Percentiles rank a stretch among this genome's conserved stretches.
Evolutionary conservation across 2,888 invertebrate genomes (phyloP).

Genomic region (Neelides folsomi): DNA sequence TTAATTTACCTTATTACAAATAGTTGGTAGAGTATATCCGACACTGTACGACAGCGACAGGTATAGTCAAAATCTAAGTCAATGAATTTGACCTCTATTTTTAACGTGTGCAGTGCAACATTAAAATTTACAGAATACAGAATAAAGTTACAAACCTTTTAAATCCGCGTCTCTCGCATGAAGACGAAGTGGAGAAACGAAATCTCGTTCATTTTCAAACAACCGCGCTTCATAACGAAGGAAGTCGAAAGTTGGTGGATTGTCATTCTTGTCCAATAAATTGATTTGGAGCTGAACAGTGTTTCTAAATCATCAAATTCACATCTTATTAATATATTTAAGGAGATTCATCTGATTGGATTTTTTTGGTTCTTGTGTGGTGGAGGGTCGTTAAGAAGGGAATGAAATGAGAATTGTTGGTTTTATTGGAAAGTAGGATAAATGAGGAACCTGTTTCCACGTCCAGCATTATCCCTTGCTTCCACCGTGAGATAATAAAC

Average conservation of each 20-base stretch:
- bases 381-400: not conserved
- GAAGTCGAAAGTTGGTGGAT: constrained; percentile 59
- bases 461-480: constrained; percentile 73
- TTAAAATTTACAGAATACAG: too few species aligned
- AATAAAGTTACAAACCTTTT: constrained; percentile 53
- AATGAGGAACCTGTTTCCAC: constrained; percentile 51
- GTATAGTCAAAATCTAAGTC: too few species aligned
- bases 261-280: constrained; percentile 11
- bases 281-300: constrained; percentile 8
- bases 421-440: not conserved
- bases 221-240: constrained; percentile 69
- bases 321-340: too few species aligned
- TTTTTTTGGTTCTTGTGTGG: too few species aligned
- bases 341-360: too few species aligned
- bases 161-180: constrained; percentile 75
- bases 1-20: too few species aligned
- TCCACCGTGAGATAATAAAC: constrained; percentile 76
- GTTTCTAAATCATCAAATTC: constrained; percentile 5
- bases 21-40: too few species aligned
- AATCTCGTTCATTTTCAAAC: constrained; percentile 64
- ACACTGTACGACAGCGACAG: too few species aligned
- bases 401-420: not conserved
- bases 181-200: constrained; percentile 59
- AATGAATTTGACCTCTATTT: too few species aligned
- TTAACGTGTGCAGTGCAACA: too few species aligned